Base-by-base conservation (phyloP, 2,888 invertebrate genomes). In the Caenorhabditis zanzibari region DNA sequence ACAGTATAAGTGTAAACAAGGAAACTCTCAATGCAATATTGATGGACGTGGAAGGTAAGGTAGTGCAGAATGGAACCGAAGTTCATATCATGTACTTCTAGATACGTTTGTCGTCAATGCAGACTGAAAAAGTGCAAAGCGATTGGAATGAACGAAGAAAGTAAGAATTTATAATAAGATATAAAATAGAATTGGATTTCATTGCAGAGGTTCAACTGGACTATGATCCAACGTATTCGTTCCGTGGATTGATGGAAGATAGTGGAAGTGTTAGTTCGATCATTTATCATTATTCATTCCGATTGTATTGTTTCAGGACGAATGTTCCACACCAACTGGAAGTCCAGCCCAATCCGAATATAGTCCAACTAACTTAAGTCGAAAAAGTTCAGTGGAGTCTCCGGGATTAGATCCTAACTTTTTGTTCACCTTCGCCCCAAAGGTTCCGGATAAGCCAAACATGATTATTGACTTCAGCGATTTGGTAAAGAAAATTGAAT, bases 181-280 rank as follows among this genome's bases (percentile, higher is more conserved):
- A 19, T 19, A 1, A 41, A 49, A 1, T 22, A 10, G 12, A 52
- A 12, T 35, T 24, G 38, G 32, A 16, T 26, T 26, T 12, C 44
- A 28, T 59, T 75, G 14, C 54, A 82, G 82, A 71, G 59, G 66
- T 82, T 14, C 76, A 82, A 72, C 22, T 82, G 35, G 82, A 71
- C 44, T 82, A 82, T 49, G 82, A 82, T 56, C 82, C 82, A 28
- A 72, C 76, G 44, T 82, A 72, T 59, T 82, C 82, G 3, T 52
- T 81, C 16, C 69, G 75, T 6, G 71, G 56, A 22, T 61, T 75
- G 14, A 54, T 69, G 22, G 81, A 75, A 22, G 81, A 81, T 71
- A 81, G 74, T 56, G 69, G 66, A 38, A 71, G 75, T 71, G 80
- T 73, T 47, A 66, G 66, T 41, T 66, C 41, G 16, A 32, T 54